Base-by-base conservation (phyloP, 2,113 vertebrate genomes). In the Pterophyllum scalare region DNA sequence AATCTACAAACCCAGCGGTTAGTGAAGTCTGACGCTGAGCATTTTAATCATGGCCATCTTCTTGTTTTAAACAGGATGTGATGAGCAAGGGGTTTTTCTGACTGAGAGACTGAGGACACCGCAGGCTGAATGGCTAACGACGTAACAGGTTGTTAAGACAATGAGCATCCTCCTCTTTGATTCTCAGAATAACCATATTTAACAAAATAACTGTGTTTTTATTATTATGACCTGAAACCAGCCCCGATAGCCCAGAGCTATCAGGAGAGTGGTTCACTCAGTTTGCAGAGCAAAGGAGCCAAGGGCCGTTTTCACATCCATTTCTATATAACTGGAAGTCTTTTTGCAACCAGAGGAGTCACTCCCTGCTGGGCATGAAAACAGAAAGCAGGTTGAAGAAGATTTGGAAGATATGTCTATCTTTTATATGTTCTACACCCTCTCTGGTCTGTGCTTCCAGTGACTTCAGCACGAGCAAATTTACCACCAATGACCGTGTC, bases 111-210 rank as follows among this genome's bases (percentile, higher is more conserved):
- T 67, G 40, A 67, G 20, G 33, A 38, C 33, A 46, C 26, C 64
- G 40, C 64, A 0, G 14, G 64, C 0, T 28, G 3, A 26, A 19
- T 12, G 12, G 40, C 40, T 43, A 43, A 43, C 12, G 1, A 43
- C 12, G 49, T 70, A 49, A 70, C 65, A 70, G 17, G 0, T 28
- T 13, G 49, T 49, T 49, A 49, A 20, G 40, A 70, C 43, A 12
- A 0, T 49, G 0, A 70, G 22, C 46, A 49, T 54, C 3, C 19
- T 49, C 5, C 19, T 70, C 24, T 70, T 15, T 31, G 40, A 52
- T 10, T 70, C 5, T 0, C 28, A 67, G 24, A 46, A 67, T 22
- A 67, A 67, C 0, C 22, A 26, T 26, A 67, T 67, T 46, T 46
- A 14, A 46, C 43, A 46, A 46, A 46, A 15, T 13, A 46, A 46